Base-by-base conservation (phyloP, 2,888 invertebrate species). In the Sclerodermus sp. region DNA sequence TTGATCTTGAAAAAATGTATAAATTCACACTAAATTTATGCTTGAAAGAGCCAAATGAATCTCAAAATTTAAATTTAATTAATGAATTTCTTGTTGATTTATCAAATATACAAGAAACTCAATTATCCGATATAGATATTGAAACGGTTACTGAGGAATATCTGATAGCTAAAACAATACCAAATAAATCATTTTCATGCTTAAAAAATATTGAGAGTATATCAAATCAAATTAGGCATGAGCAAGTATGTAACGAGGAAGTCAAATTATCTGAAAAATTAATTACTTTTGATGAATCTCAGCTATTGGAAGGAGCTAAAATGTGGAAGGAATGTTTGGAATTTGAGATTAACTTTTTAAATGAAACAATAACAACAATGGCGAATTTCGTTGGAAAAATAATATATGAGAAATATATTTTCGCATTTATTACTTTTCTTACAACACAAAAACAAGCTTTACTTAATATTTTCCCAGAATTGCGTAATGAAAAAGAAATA, bases 391-490 rank as follows among this genome's bases (percentile, higher is more conserved):
- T 65, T 48, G 50, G 50, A 36, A 54, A 51, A 42, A n/a, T 53
- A 4, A 18, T 66, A 12, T 68, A 55, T 32, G 38, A 53, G 9
- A 42, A 66, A 30, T 59, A 70, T 39, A 59, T 60, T 54, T 46
- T 55, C 4, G 52, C 66, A 2, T 42, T 75, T 8, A 54, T 42
- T 47, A 55, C 18, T 13, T 74, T 73, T 17, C 56, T 70, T 12
- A 41, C 50, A 13, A 58, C 70, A 3, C 76, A 77, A 31, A 70
- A 66, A 42, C 67, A 61, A 17, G 73, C 74, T n/a, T 46, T 73
- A 1, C 49, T 71, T 14, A 68, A 62, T 31, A 51, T 73, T 44
- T 75, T 70, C 53, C 74, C 74, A 18, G 70, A 74, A 54, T 49
- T 71, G 46, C 64, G 68, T 31, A 68, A 57, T 44, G 73, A 72